Base-by-base conservation (phyloP, 2,888 invertebrate genomes). In the Spodoptera littoralis region DNA sequence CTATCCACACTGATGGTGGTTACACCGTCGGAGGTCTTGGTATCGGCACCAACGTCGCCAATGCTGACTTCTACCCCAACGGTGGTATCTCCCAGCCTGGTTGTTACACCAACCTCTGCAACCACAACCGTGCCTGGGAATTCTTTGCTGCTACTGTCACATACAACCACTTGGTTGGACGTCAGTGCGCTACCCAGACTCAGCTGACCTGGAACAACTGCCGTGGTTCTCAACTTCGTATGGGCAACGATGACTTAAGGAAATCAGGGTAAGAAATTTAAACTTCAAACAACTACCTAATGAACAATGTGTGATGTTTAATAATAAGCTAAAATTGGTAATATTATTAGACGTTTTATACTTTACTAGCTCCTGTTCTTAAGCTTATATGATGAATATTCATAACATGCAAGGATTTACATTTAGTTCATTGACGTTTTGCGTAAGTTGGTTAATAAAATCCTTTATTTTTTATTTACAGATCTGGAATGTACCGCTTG, bases 41-140 rank as follows among this genome's bases (percentile, higher is more conserved):
- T 86, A 94, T 88, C 12, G 92, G 92, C 0, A 79, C 87, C 2
- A 79, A 88, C 3, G 84, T 95, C 4, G 95, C 93, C 1, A 88
- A 95, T 64, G 95, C 86, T 5, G 96, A 96, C 80, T 96, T 95
- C 84, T 96, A 93, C 90, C 95, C 95, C 11, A 96, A 96, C 70
- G 90, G 92, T 47, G 96, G 96, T 1, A 80, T 56, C 41, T 74
- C 73, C 27, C 89, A 90, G 56, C 88, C 90, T 3, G 88, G 86
- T 0, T 90, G 89, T 45, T 3, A 74, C 4, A 84, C 82, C 13
- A 74, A 74, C 42, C 11, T 85, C 5, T 90, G 90, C 68, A 83
- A 86, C 53, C 90, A 90, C 65, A 82, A 84, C 52, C 83, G 87
- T 3, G 83, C 90, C 2, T 89, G 86, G 86, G 77, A 87, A 53